Percentiles rank a stretch among this genome's conserved stretches.
Evolutionary conservation across 2,888 invertebrate species (phyloP).

Genomic region (Drosophila cracens): DNA sequence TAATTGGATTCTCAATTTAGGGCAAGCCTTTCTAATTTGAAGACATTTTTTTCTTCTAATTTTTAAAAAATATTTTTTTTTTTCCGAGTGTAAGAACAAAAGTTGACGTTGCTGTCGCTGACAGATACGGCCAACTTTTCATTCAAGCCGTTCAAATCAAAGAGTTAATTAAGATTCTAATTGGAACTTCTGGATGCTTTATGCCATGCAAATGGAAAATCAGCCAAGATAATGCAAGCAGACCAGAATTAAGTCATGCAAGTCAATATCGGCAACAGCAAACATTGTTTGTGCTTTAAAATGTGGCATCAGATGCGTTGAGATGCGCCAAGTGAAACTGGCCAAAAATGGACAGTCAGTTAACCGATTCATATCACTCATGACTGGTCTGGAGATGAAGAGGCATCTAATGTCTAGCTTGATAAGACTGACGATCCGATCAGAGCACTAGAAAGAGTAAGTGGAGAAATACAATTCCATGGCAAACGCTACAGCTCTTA

Average conservation of each 20-base stretch:
- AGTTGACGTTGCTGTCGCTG: background rate
- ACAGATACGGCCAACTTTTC: background rate
- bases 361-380: background rate
- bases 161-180: background rate
- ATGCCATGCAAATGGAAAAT: background rate
- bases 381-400: background rate
- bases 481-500: background rate
- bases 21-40: no score
- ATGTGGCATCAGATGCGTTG: background rate
- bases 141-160: background rate
- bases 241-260: background rate
- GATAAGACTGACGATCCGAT: background rate
- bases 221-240: background rate
- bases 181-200: background rate
- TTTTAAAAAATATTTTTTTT: background rate
- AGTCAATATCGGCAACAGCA: background rate
- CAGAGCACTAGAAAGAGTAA: background rate
- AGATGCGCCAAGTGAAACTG: background rate
- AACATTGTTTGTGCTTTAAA: background rate
- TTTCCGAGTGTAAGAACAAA: background rate
- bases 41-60: no score
- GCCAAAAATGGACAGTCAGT: background rate
- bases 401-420: background rate
- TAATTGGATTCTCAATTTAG: no score
- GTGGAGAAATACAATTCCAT: background rate